Conservation (phyloP, 2,888 invertebrate genomes). For the Thumatha senex region DNA sequence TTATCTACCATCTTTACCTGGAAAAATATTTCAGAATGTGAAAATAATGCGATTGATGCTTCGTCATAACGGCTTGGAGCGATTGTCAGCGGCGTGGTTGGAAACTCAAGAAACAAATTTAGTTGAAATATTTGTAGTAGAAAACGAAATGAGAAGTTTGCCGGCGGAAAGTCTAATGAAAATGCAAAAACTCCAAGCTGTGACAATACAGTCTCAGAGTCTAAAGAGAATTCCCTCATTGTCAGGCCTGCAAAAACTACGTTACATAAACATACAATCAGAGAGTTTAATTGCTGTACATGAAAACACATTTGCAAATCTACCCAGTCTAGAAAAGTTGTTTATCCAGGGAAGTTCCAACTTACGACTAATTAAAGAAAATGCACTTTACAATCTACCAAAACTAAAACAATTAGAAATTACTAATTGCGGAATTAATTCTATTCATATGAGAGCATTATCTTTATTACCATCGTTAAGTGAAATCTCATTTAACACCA, state of each 20-base stretch:
- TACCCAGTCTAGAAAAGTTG: slow-evolving; percentile 89
- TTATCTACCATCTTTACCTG: slow-evolving; percentile 92
- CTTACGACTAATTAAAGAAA: slow-evolving; percentile 87
- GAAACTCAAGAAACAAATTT: slow-evolving; percentile 89
- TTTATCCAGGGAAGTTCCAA: slow-evolving; percentile 88
- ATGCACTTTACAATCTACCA: slow-evolving; percentile 87
- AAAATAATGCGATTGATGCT: slow-evolving; percentile 91
- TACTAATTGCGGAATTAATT: slow-evolving; percentile 88
- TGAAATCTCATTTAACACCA: slow-evolving; percentile 88
- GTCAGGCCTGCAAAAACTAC: slow-evolving; percentile 87
- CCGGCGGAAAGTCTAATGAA: slow-evolving; percentile 91
- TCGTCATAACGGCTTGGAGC: slow-evolving; percentile 91
- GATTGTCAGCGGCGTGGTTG: slow-evolving; percentile 91
- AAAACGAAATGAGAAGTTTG: slow-evolving; percentile 90
- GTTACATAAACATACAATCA: slow-evolving; percentile 89
- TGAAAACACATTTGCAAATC: slow-evolving; percentile 87
- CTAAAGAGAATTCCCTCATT: slow-evolving; percentile 90
- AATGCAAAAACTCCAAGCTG: slow-evolving; percentile 90
- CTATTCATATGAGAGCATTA: slow-evolving; percentile 91
- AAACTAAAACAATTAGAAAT: slow-evolving; percentile 89
- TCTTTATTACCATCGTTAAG: slow-evolving; percentile 87
- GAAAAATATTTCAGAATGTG: slow-evolving; percentile 89
- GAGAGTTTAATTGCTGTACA: slow-evolving; percentile 86
- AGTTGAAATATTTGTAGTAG: slow-evolving; percentile 93
- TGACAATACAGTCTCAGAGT: slow-evolving; percentile 91